A percentile compares a stretch with the other conserved stretches of the same genome.
Evolutionary conservation across 2,113 vertebrate species (phyloP).

Genomic region (Salvator merianae): DNA sequence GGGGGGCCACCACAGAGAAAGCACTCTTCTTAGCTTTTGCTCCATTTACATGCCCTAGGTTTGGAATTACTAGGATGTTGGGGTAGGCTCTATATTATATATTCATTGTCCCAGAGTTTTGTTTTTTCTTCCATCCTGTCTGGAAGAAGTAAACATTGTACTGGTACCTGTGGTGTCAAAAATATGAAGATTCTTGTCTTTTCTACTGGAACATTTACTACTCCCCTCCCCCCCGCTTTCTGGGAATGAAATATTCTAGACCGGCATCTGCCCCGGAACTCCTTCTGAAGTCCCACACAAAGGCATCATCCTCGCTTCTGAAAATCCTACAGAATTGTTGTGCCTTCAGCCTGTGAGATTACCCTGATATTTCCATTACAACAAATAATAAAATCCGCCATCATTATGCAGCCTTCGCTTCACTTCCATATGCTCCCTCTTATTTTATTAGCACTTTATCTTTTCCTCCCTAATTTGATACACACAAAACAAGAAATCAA

Average conservation of each 20-base stretch:
- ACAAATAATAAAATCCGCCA: slow-evolving; percentile 64
- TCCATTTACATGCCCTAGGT: too few species aligned
- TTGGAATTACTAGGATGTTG: neutral
- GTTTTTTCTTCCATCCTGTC: neutral
- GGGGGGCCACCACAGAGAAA: too few species aligned
- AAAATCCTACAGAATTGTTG: slow-evolving; percentile 59
- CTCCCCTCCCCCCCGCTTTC: neutral
- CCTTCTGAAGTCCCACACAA: slow-evolving; percentile 23
- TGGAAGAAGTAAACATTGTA: neutral
- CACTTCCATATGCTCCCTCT: slow-evolving; percentile 53
- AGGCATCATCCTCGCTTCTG: slow-evolving; percentile 1
- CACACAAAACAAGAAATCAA: slow-evolving; percentile 37
- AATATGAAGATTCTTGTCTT: neutral
- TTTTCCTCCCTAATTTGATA: slow-evolving; percentile 40
- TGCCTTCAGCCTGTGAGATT: slow-evolving; percentile 41
- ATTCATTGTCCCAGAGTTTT: neutral
- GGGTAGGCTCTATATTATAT: too few species aligned
- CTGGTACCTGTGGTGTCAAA: neutral
- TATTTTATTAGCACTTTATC: slow-evolving; percentile 54
- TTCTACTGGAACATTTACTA: neutral
- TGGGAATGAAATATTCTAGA: neutral
- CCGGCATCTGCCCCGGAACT: neutral
- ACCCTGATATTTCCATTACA: slow-evolving; percentile 59
- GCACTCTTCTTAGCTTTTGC: too few species aligned
- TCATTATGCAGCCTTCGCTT: slow-evolving; percentile 55